phyloP scores from a whole-genome alignment of 2,113 vertebrate species.

The Calypte anna region DNA sequence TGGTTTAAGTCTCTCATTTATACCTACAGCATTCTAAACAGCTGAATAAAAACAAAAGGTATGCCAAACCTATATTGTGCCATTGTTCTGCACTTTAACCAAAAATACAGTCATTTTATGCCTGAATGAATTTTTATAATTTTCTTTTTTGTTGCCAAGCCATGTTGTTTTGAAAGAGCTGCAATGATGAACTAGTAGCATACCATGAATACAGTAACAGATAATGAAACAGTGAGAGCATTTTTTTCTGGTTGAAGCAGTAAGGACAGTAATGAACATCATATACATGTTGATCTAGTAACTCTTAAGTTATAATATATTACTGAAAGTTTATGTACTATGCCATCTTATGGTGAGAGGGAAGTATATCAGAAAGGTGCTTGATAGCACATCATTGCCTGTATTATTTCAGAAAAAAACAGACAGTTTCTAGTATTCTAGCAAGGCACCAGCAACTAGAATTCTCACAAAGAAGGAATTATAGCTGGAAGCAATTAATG shows the following conservation, averaged over 20 bases:
- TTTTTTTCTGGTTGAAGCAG: neutral
- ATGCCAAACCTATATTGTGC: conserved; percentile 14
- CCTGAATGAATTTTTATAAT: conserved; percentile 22
- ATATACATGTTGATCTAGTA: neutral
- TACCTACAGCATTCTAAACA: conserved; percentile 84
- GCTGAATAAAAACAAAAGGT: conserved; percentile 64
- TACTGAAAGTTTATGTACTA: neutral
- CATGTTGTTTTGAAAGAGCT: conserved; percentile 21
- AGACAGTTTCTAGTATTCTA: neutral
- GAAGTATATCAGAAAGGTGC: neutral
- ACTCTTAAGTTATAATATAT: neutral
- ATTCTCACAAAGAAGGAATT: neutral
- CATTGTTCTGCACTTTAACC: conserved; percentile 30
- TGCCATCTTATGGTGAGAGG: conserved; percentile 1
- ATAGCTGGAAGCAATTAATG: neutral
- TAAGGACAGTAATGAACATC: neutral
- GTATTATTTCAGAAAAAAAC: neutral
- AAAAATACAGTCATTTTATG: conserved; percentile 57
- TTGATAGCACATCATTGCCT: neutral
- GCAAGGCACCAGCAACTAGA: neutral
- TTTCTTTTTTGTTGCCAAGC: conserved; percentile 20
- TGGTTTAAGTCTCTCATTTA: conserved; percentile 81
- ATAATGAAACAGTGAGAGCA: neutral
- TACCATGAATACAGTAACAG: neutral
- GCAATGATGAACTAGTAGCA: neutral